phyloP scores from a whole-genome alignment of 2,888 invertebrate genomes.

The Nomada hirtipes region DNA sequence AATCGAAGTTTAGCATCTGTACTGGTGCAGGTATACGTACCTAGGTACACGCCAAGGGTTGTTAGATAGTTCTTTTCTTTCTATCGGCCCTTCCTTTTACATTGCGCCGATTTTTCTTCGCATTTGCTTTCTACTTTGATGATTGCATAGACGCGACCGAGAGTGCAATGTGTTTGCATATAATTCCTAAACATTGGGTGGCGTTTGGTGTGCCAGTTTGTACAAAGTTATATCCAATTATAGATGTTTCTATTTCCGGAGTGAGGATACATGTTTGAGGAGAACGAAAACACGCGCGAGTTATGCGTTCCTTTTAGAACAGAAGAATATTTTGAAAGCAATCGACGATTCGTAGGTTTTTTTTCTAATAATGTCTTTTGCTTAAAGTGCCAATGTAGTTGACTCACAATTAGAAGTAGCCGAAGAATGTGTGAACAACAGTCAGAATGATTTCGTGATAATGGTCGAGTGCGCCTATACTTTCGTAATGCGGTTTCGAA shows the following conservation, averaged over 20 bases:
- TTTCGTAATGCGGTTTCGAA: background rate
- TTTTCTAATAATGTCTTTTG: background rate
- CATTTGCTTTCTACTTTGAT: background rate
- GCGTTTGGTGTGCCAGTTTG: background rate
- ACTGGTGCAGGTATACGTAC: constrained; percentile 41
- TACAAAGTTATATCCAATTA: background rate
- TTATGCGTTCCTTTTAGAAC: background rate
- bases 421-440: background rate
- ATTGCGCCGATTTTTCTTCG: background rate
- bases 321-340: background rate
- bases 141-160: background rate
- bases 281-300: background rate
- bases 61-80: background rate
- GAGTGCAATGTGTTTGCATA: too few relatives aligned
- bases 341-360: background rate
- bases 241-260: background rate
- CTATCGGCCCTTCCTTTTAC: background rate
- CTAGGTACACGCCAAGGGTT: background rate
- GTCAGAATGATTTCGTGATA: background rate
- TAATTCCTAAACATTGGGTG: background rate
- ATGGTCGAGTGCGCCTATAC: too few relatives aligned
- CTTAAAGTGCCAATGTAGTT: background rate
- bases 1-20: constrained; percentile 57
- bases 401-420: too few relatives aligned
- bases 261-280: too few relatives aligned